These are phyloP conservation scores for Pachypsylla venusta DNA, from an alignment of 1,140 invertebrate species.

Conservation along the genomic window DNA sequence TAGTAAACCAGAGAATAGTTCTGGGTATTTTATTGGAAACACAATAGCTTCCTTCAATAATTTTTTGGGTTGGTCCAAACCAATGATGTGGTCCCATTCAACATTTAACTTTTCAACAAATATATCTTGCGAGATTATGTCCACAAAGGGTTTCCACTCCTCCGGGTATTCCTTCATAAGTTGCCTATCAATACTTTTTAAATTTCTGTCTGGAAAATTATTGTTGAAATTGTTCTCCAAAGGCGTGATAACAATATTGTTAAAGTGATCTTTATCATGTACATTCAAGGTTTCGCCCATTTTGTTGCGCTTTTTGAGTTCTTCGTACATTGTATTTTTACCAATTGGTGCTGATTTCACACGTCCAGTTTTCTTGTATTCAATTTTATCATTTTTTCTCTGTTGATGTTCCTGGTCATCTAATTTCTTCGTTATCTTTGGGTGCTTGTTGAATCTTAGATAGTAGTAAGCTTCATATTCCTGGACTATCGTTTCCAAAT, in stretches of 20 bases:
- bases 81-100: slow-evolving; percentile 43
- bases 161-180: not conserved
- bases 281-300: no score
- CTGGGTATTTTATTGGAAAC: slow-evolving; percentile 70
- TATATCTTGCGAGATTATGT: slow-evolving; percentile 39
- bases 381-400: not conserved
- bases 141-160: not conserved
- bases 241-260: not conserved
- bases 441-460: slow-evolving; percentile 70
- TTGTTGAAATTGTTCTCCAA: no score
- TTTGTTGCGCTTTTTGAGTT: no score
- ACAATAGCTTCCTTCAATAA: slow-evolving; percentile 78
- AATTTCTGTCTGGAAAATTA: no score
- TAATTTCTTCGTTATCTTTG: slow-evolving; percentile 51
- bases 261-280: no score
- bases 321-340: no score
- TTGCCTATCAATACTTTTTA: no score
- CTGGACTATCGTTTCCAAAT: slow-evolving; percentile 69
- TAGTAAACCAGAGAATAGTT: slow-evolving; percentile 61
- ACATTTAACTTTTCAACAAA: slow-evolving; percentile 40
- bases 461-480: slow-evolving; percentile 80
- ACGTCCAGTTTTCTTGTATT: not conserved
- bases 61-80: slow-evolving; percentile 61
- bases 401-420: slow-evolving; percentile 16
- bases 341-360: not conserved